Percentiles rank a stretch among this genome's conserved stretches.
Conservation (phyloP, 2,888 invertebrate genomes). For the Leptodirus hochenwartii region DNA sequence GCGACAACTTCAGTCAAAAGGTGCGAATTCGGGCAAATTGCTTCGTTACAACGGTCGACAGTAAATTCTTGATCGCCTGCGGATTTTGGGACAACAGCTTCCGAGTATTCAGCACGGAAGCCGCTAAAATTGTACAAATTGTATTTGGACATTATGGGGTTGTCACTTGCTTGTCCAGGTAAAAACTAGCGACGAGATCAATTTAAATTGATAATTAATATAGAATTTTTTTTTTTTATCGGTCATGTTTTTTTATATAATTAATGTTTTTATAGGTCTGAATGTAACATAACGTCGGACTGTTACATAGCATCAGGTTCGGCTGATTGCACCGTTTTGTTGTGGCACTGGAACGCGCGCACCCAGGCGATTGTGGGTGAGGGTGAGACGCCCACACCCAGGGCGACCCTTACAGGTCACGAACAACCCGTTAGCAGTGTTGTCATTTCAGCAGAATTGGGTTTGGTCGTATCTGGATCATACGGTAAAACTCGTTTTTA, state of each 20-base stretch:
- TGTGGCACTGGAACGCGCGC: constrained; percentile 99
- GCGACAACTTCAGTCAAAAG: constrained; percentile 97
- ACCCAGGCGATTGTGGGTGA: constrained; percentile 95
- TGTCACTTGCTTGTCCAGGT: constrained; percentile 87
- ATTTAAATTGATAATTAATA: neutral
- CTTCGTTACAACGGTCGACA: constrained; percentile 96
- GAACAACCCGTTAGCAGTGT: constrained; percentile 91
- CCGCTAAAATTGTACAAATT: constrained; percentile 94
- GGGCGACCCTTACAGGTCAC: constrained; percentile 94
- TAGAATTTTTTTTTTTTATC: neutral
- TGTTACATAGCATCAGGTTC: constrained; percentile 98
- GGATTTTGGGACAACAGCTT: constrained; percentile 99
- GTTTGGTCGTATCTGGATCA: constrained; percentile 91
- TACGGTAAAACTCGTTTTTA: constrained; percentile 32
- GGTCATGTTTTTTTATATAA: neutral
- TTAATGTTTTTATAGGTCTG: too few relatives aligned
- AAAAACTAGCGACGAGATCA: neutral
- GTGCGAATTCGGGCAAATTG: constrained; percentile 84
- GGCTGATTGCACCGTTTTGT: constrained; percentile 90
- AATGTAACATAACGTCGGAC: constrained; percentile 97
- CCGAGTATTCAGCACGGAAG: constrained; percentile 91
- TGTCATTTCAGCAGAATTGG: constrained; percentile 94
- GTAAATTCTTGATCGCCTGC: constrained; percentile 89
- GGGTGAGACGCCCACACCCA: constrained; percentile 86
- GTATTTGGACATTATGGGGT: constrained; percentile 98